These are phyloP conservation scores for Clarias magur DNA, from an alignment of 2,113 vertebrate species.

Conservation along the genomic window DNA sequence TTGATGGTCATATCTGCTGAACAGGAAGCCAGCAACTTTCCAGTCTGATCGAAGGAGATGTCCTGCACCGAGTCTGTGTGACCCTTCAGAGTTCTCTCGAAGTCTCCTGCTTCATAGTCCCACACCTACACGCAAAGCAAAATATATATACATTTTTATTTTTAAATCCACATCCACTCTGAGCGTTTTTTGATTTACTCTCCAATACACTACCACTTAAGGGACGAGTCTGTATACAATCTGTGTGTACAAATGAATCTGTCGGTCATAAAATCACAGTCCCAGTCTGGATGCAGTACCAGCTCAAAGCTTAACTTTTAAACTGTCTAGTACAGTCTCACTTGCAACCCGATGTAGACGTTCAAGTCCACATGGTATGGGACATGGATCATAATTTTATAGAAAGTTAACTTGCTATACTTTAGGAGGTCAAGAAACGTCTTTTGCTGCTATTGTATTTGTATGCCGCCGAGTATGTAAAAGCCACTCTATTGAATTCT, in stretches of 20 bases:
- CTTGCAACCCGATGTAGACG: too few species aligned
- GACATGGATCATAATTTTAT: too few species aligned
- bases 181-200: not conserved
- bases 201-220: not conserved
- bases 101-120: constrained; percentile 99
- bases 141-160: not conserved
- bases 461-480: too few species aligned
- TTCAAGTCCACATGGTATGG: too few species aligned
- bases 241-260: not conserved
- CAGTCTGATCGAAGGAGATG: constrained; percentile 97
- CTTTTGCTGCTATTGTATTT: too few species aligned
- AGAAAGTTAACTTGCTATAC: too few species aligned
- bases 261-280: not conserved
- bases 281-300: too few species aligned
- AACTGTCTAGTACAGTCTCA: too few species aligned
- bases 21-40: constrained; percentile 97
- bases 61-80: constrained; percentile 99
- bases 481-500: too few species aligned
- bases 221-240: not conserved
- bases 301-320: too few species aligned
- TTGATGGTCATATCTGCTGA: constrained; percentile 99
- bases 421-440: too few species aligned
- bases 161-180: too few species aligned
- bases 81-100: constrained; percentile 97
- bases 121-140: constrained; percentile 80